Evolutionary conservation across 2,797 vertebrate genomes (phyloP).

Genomic region (Bradypus variegatus): DNA sequence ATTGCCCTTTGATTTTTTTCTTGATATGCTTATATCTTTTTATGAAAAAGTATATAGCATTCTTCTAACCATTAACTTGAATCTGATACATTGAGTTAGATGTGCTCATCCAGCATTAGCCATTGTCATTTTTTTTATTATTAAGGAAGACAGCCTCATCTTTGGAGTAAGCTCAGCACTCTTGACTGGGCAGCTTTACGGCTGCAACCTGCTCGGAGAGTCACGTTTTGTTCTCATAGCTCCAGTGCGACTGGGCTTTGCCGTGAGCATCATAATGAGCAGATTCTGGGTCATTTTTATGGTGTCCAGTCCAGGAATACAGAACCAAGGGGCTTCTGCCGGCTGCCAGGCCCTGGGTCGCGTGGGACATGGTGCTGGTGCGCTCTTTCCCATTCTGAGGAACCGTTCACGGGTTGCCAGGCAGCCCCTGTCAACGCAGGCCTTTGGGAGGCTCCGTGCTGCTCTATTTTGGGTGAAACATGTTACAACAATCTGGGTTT

Average conservation of each 20-base stretch:
- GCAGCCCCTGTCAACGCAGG: not conserved
- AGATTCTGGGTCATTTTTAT: not conserved
- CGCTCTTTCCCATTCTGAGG: not conserved
- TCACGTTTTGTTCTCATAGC: not conserved
- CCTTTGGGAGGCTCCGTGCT: not conserved
- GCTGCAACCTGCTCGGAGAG: slow-evolving; percentile 13
- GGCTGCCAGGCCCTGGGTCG: not conserved
- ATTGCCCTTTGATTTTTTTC: slow-evolving; percentile 28
- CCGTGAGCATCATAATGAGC: not conserved
- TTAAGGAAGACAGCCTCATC: not conserved
- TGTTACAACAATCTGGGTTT: not conserved
- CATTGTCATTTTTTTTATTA: not conserved
- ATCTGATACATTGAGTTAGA: not conserved
- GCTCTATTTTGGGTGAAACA: not conserved
- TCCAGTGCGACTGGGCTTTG: not conserved
- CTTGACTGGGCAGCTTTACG: not conserved
- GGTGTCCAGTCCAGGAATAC: not conserved
- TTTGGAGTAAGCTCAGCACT: not conserved
- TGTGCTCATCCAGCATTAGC: not conserved
- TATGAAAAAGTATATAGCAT: not conserved
- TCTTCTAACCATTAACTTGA: not conserved
- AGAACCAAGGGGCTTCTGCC: not conserved
- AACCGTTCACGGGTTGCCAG: not conserved
- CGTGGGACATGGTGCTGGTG: not conserved
- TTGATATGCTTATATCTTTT: not conserved